Evolutionary conservation across 1,140 invertebrate genomes (phyloP), one percentile per base, ranked within the genome.

Genomic region (Tetragnatha versicolor): DNA sequence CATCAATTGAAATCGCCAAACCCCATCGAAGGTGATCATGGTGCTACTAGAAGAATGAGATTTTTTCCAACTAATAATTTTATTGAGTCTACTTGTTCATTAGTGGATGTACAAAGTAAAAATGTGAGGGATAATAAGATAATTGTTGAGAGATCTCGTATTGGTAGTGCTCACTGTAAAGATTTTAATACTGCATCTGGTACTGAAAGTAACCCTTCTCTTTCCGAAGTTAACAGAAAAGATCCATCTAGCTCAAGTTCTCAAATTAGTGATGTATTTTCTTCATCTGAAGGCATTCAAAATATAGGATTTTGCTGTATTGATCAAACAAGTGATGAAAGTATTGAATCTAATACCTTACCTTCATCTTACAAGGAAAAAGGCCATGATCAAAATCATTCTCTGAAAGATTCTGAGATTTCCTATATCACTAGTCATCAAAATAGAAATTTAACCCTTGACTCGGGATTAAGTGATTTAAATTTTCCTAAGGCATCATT

Each of bases 201-300:
- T 45, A 65, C 61, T 45, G 61, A 65, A 65, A 65, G 37, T 5
- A 39, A 33, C 22, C 25, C 14, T 37, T 70, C 68, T 70, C 55
- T 70, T n/a, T 51, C 68, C 10, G 20, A 22, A 25, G 68, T 33
- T 37, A 27, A 31, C 55, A 31, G 39, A 17, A 53, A 70, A 35
- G 7, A 9, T 27, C n/a, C 22, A 25, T 39, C 68, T 27, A 55
- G 25, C 55, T 65, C 61, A 25, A 39, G 61, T 42, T 65, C 61
- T 17, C 49, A 70, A 29, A 5, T 70, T 22, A 70, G 33, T 35
- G 31, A 53, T 27, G 31, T 27, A 42, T 65, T 53, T n/a, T 33
- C 42, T 20, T 77, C 73, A 6, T 77, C 73, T 53, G 61, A 33
- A 63, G 60, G 73, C 29, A 65, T 77, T 29, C 47, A 77, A 66